Percentiles rank a stretch among this genome's conserved stretches.
phyloP scores from a whole-genome alignment of 2,888 invertebrate species.

The Leptarthrus brevirostris region DNA sequence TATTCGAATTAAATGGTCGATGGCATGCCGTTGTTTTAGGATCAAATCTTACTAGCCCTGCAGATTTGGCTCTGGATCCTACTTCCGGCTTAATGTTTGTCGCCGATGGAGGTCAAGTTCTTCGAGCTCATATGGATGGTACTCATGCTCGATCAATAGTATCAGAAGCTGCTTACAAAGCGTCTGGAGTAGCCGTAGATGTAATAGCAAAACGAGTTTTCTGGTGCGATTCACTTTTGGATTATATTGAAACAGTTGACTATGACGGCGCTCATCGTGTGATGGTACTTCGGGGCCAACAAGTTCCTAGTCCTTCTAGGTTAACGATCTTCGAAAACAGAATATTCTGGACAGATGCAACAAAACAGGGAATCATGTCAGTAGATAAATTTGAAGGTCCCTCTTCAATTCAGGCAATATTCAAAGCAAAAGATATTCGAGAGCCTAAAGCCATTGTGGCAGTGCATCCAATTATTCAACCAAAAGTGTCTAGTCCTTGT shows the following conservation, averaged over 20 bases:
- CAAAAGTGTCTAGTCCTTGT: slow-evolving; percentile 83
- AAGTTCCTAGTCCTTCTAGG: slow-evolving; percentile 87
- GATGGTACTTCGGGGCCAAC: slow-evolving; percentile 82
- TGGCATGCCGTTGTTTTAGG: slow-evolving; percentile 92
- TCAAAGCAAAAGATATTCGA: slow-evolving; percentile 81
- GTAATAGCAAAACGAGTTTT: slow-evolving; percentile 90
- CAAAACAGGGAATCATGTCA: slow-evolving; percentile 88
- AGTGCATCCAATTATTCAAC: slow-evolving; percentile 82
- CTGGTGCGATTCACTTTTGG: slow-evolving; percentile 95
- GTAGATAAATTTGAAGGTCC: slow-evolving; percentile 87
- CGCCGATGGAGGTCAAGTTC: slow-evolving; percentile 84
- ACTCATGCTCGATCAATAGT: slow-evolving; percentile 85
- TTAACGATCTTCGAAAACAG: slow-evolving; percentile 86
- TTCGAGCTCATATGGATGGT: slow-evolving; percentile 95
- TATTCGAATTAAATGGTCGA: slow-evolving; percentile 87
- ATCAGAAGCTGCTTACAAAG: slow-evolving; percentile 92
- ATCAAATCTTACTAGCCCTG: slow-evolving; percentile 89
- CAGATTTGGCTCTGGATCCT: slow-evolving; percentile 94
- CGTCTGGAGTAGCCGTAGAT: slow-evolving; percentile 91
- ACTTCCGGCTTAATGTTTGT: slow-evolving; percentile 88
- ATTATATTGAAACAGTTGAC: slow-evolving; percentile 96
- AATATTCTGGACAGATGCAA: slow-evolving; percentile 92
- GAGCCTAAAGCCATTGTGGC: slow-evolving; percentile 88
- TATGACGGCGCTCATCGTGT: slow-evolving; percentile 88
- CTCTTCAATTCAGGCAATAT: slow-evolving; percentile 81